These are phyloP conservation scores for Ptilorrhoa leucosticta DNA, from an alignment of 2,113 vertebrate genomes.

Conservation along the genomic window DNA sequence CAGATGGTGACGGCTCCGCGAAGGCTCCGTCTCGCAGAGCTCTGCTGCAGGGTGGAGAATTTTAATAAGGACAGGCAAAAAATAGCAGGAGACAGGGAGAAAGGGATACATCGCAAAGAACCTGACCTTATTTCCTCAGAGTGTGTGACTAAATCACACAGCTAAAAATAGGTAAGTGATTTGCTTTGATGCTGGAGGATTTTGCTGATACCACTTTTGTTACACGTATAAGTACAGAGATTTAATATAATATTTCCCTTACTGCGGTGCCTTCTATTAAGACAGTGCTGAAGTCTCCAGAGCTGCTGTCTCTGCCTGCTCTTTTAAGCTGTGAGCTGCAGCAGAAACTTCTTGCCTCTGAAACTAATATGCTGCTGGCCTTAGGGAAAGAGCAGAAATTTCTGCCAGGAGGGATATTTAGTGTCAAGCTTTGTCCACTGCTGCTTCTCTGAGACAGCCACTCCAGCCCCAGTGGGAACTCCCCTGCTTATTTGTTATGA, in stretches of 20 bases:
- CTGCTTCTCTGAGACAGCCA: neutral
- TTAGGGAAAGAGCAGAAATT: neutral
- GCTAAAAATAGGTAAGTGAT: slow-evolving; percentile 66
- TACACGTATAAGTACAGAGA: slow-evolving; percentile 59
- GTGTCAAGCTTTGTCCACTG: neutral
- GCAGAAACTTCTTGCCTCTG: neutral
- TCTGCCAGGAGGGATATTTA: neutral
- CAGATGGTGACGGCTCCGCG: neutral
- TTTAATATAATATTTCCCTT: slow-evolving; percentile 64
- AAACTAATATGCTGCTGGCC: neutral
- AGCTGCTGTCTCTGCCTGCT: neutral
- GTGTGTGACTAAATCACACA: slow-evolving; percentile 51
- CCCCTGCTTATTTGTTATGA: neutral
- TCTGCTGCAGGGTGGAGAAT: slow-evolving; percentile 47
- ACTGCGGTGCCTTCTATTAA: slow-evolving; percentile 15
- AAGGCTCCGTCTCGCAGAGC: neutral
- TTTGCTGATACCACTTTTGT: slow-evolving; percentile 67
- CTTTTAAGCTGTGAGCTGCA: slow-evolving; percentile 1
- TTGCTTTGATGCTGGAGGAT: slow-evolving; percentile 66
- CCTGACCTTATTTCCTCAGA: slow-evolving; percentile 63
- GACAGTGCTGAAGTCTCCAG: neutral
- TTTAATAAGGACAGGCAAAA: slow-evolving; percentile 51
- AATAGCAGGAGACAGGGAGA: slow-evolving; percentile 14
- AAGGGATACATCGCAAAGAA: slow-evolving; percentile 5
- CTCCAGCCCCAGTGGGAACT: neutral